Conservation (phyloP, 2,888 invertebrate genomes). For the Ectobius pallidus region DNA sequence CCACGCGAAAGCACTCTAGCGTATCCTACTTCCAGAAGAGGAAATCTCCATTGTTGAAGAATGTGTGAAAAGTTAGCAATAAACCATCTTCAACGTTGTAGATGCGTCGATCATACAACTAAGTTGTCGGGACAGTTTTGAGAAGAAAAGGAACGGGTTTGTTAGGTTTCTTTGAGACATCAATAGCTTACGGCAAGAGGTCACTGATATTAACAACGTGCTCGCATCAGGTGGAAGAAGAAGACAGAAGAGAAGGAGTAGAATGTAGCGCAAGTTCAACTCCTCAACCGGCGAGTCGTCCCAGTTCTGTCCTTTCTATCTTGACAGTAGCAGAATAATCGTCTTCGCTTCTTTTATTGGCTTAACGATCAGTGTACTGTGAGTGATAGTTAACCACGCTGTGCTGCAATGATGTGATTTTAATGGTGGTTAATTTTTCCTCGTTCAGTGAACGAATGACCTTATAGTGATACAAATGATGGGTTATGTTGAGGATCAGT, state of each 20-base stretch:
- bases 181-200: slow-evolving; percentile 22
- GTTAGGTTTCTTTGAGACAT: not conserved
- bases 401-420: too few species aligned
- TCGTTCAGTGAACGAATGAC: too few species aligned
- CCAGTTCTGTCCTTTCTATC: not conserved
- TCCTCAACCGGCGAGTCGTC: too few species aligned
- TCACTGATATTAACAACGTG: not conserved
- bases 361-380: not conserved
- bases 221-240: not conserved
- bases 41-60: too few species aligned
- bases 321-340: not conserved
- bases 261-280: slow-evolving; percentile 27
- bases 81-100: too few species aligned
- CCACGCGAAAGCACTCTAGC: too few species aligned
- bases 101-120: not conserved
- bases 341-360: not conserved
- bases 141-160: slow-evolving; percentile 8
- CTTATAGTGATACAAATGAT: too few species aligned
- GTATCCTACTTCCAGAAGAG: too few species aligned
- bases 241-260: not conserved
- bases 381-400: too few species aligned
- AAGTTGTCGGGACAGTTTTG: not conserved
- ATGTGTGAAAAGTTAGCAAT: too few species aligned
- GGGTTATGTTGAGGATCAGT: too few species aligned
- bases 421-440: too few species aligned